Evolutionary conservation across 2,888 invertebrate genomes (phyloP), one percentile per base, ranked within the genome.

Genomic region (Latrodectus hesperus): DNA sequence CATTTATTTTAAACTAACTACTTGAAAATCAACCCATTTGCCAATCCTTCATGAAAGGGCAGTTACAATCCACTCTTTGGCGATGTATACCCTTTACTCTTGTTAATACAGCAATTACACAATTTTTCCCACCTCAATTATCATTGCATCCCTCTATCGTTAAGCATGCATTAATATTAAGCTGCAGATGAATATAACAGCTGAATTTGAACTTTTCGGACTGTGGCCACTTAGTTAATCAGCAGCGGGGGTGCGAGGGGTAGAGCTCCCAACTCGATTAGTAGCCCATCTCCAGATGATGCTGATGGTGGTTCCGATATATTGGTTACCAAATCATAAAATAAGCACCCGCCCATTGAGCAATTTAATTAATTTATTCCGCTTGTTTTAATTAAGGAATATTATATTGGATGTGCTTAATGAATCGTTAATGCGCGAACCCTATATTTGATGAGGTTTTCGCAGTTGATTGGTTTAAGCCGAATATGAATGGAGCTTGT

Each of bases 321-420:
- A 81, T 67, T n/a, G 51, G 67, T 52, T 74, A 67, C n/a, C n/a
- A 64, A 73, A 74, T 81, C 73, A 65, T 65, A 81, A 81, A 81
- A 81, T 81, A 81, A 81, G 81, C 81, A 67, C 65, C 67, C 51
- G 65, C 65, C 65, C 73, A 67, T 81, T 81, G 73, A 53, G 12
- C 64, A 67, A 73, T 65, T 81, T 74, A 81, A 74, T 81, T 81
- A 81, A 81, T 81, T 81, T 53, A 74, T 81, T 65, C 73, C 26
- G 67, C 26, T 73, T 26, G n/a, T 51, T n/a, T 22, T 78, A 78
- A 78, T 78, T 70, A 78, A 70, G 68, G 78, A 78, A 78, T 70
- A 78, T 70, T 49, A 78, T 38, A 38, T 38, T 38, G 38, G 38
- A 38, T 38, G 38, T 38, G 38, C n/a, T 60, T 12, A 60, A 60